Evolutionary conservation across 92 coral and sea anemone species (phyloP).

Genomic region (Umimayanthus chanpuru): DNA sequence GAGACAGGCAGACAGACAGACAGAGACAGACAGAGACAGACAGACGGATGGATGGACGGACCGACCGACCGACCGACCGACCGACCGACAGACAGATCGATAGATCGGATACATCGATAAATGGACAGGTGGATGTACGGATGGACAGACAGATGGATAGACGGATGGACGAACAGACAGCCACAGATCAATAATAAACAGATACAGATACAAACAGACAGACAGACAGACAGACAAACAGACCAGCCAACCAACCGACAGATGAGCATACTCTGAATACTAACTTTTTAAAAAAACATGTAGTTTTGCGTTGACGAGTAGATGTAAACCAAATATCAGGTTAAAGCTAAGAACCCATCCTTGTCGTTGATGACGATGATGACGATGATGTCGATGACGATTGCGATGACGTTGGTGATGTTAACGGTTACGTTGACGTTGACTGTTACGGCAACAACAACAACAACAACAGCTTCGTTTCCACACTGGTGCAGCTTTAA

Average conservation of each 20-base stretch:
- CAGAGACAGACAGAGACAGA: neutral
- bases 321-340: neutral
- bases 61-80: neutral
- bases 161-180: neutral
- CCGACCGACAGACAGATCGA: conserved; percentile 7
- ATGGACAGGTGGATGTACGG: neutral
- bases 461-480: too few relatives aligned
- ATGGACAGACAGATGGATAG: neutral
- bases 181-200: neutral
- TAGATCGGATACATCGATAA: neutral
- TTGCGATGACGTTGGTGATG: too few relatives aligned
- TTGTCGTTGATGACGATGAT: too few relatives aligned
- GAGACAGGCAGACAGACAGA: neutral
- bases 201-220: neutral
- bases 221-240: neutral
- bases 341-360: too few relatives aligned
- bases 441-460: too few relatives aligned
- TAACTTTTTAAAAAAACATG: too few relatives aligned
- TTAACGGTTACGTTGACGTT: too few relatives aligned
- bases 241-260: neutral
- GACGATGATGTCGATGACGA: too few relatives aligned
- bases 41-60: neutral
- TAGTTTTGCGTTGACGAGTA: neutral
- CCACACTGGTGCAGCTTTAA: too few relatives aligned
- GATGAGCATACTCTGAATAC: neutral